A percentile compares a stretch with the other conserved stretches of the same genome.
These are phyloP conservation scores for Butastur rufipennis DNA, from an alignment of 2,113 vertebrate species.

Conservation along the genomic window DNA sequence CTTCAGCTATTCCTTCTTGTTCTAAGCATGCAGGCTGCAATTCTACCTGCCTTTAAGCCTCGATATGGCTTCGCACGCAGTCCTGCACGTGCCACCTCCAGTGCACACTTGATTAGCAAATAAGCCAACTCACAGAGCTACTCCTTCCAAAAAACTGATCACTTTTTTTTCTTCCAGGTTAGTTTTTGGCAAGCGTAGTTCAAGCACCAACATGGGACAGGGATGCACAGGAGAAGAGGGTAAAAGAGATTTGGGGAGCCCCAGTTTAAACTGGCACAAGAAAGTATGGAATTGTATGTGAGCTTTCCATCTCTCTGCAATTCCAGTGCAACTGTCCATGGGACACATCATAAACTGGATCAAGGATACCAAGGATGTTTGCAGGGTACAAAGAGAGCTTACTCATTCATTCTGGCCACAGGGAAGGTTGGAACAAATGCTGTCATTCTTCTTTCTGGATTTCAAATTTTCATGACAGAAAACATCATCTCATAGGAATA, in stretches of 20 bases:
- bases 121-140: neutral
- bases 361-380: neutral
- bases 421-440: neutral
- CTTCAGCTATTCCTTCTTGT: neutral
- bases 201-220: neutral
- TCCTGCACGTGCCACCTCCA: neutral
- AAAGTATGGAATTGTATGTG: neutral
- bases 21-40: neutral
- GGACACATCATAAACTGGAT: neutral
- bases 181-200: neutral
- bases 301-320: neutral
- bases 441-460: neutral
- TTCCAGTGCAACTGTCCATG: neutral
- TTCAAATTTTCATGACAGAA: neutral
- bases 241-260: neutral
- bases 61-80: neutral
- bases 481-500: neutral
- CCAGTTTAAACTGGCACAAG: neutral
- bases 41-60: neutral
- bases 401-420: neutral
- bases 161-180: neutral
- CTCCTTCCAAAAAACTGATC: neutral
- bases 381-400: neutral
- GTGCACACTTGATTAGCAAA: neutral
- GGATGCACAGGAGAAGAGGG: neutral